phyloP scores from a whole-genome alignment of 2,888 invertebrate genomes.

The Syritta pipiens region DNA sequence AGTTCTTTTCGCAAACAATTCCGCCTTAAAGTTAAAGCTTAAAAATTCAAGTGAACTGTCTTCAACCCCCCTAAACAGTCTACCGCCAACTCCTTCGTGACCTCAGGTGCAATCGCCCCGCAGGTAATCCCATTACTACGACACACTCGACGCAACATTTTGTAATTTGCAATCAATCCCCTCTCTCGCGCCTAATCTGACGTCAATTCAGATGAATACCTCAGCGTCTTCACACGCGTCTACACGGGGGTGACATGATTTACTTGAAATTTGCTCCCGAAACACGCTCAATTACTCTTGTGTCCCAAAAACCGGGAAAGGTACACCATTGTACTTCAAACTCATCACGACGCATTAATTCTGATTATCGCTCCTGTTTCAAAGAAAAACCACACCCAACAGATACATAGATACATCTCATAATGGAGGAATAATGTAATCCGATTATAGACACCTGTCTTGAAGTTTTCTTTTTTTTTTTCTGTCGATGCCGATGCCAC shows the following conservation, averaged over 20 bases:
- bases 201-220: too few relatives aligned
- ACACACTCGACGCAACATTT: too few relatives aligned
- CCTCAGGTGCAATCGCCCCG: too few relatives aligned
- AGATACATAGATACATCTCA: slow-evolving; percentile 27
- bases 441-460: slow-evolving; percentile 23
- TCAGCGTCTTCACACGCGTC: not conserved
- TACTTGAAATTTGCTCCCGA: slow-evolving; percentile 13
- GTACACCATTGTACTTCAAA: slow-evolving; percentile 3
- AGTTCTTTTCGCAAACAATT: too few relatives aligned
- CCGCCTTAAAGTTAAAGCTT: too few relatives aligned
- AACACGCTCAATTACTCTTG: slow-evolving; percentile 25
- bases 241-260: not conserved
- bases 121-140: too few relatives aligned
- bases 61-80: too few relatives aligned
- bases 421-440: slow-evolving; percentile 25
- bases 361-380: slow-evolving; percentile 17
- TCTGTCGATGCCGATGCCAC: not conserved
- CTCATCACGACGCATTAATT: slow-evolving; percentile 28
- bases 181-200: too few relatives aligned
- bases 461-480: not conserved
- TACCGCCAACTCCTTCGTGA: too few relatives aligned
- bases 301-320: not conserved
- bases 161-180: too few relatives aligned
- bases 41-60: too few relatives aligned
- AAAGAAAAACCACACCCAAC: slow-evolving; percentile 14